A percentile compares a stretch with the other conserved stretches of the same genome.
phyloP scores from a whole-genome alignment of 2,797 vertebrate species.

The Ctenosaura bakeri region DNA sequence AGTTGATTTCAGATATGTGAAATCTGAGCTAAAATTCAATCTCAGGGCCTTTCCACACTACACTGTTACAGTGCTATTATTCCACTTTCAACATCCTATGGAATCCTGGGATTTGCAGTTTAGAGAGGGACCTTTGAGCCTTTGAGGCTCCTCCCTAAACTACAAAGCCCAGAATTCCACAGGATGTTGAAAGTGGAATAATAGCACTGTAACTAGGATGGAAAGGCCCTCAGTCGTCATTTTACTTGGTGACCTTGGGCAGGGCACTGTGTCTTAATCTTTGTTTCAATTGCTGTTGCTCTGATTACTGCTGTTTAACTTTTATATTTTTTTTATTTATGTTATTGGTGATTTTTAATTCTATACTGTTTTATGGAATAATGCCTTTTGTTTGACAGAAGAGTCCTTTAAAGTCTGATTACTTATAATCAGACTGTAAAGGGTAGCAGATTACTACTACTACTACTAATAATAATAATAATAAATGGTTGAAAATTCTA shows the following conservation, averaged over 20 bases:
- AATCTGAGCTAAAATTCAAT: not conserved
- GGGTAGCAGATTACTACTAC: not conserved
- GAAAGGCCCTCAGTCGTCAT: not conserved
- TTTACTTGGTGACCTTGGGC: not conserved
- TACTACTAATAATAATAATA: not conserved
- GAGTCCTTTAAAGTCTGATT: not conserved
- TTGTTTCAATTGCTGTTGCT: not conserved
- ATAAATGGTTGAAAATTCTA: constrained; percentile 1
- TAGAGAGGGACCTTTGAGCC: no score
- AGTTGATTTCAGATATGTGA: not conserved
- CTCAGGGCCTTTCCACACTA: no score
- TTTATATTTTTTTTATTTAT: not conserved
- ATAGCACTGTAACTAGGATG: no score
- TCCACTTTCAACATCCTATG: no score
- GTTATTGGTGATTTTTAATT: not conserved
- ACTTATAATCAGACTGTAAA: no score
- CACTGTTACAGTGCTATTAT: no score
- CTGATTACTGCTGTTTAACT: not conserved
- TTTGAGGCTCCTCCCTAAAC: no score
- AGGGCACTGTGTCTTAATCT: not conserved
- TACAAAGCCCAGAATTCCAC: no score
- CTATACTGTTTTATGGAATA: not conserved
- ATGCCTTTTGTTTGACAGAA: not conserved
- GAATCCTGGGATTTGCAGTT: no score
- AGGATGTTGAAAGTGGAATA: no score